phyloP scores from a whole-genome alignment of 2,797 vertebrate genomes.

The Garrulus glandarius region DNA sequence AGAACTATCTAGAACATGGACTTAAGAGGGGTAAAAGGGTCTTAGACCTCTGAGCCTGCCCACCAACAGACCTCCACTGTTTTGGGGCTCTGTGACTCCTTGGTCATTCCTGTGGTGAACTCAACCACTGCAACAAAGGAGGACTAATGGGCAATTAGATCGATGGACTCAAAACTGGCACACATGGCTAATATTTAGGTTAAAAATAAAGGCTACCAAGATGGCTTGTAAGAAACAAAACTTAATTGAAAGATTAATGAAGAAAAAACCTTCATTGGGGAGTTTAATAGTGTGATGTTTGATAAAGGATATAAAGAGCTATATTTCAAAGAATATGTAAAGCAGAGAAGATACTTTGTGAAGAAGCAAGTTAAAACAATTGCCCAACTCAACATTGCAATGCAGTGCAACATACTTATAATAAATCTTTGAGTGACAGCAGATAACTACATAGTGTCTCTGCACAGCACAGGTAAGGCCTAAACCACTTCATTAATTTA shows the following conservation, averaged over 20 bases:
- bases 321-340: background rate
- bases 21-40: too few relatives aligned
- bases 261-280: background rate
- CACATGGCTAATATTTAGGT: background rate
- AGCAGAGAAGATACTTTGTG: background rate
- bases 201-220: background rate
- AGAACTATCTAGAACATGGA: too few relatives aligned
- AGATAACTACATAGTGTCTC: background rate
- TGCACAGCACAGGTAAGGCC: background rate
- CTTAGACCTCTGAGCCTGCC: too few relatives aligned
- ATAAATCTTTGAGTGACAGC: background rate
- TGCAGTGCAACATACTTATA: background rate
- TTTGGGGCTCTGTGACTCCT: too few relatives aligned
- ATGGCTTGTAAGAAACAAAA: background rate
- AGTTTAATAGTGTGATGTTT: background rate
- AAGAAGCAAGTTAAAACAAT: background rate
- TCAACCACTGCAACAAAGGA: too few relatives aligned
- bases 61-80: too few relatives aligned
- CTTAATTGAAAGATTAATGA: background rate
- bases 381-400: background rate
- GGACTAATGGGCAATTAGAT: background rate
- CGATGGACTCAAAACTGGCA: background rate
- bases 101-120: too few relatives aligned
- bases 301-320: background rate
- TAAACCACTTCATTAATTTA: background rate